Evolutionary conservation across 2,113 vertebrate genomes (phyloP).

Genomic region (Bagarius yarrelli): DNA sequence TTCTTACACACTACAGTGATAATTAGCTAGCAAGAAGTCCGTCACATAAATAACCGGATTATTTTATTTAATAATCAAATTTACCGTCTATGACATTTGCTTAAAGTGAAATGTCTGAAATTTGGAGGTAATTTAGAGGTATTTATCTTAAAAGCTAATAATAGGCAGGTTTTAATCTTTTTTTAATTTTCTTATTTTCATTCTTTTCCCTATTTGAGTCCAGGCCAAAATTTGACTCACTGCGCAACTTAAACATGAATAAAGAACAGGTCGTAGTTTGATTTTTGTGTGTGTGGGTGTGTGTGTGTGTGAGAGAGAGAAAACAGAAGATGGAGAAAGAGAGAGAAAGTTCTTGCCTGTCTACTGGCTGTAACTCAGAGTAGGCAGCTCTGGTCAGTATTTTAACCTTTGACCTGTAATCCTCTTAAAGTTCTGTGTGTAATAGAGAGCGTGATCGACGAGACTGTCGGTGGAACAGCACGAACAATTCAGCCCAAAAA

Average conservation of each 20-base stretch:
- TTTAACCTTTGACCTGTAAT: slow-evolving; percentile 41
- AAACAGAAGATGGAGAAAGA: not conserved
- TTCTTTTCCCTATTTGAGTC: slow-evolving; percentile 1
- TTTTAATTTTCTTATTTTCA: not conserved
- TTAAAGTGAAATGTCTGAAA: not conserved
- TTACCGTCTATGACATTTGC: no score
- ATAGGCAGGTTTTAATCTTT: not conserved
- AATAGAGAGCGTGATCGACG: slow-evolving; percentile 35
- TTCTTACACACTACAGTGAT: not conserved
- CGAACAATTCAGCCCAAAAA: not conserved
- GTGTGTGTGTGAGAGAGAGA: not conserved
- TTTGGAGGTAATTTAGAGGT: not conserved
- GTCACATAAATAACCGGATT: no score
- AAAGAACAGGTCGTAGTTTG: slow-evolving; percentile 23
- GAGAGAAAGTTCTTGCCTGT: not conserved
- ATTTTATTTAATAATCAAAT: no score
- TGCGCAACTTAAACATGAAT: slow-evolving; percentile 12
- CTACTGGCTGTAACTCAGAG: slow-evolving; percentile 20
- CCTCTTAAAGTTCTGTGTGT: slow-evolving; percentile 17
- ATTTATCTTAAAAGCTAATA: not conserved
- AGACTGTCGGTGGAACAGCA: slow-evolving; percentile 22
- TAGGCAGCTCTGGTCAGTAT: slow-evolving; percentile 9
- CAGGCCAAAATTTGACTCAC: slow-evolving; percentile 10
- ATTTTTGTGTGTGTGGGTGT: not conserved
- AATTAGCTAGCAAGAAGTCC: not conserved